Percentiles rank a stretch among this genome's conserved stretches.
Conservation (phyloP, 2,113 vertebrate species). For the Pantherophis guttatus region DNA sequence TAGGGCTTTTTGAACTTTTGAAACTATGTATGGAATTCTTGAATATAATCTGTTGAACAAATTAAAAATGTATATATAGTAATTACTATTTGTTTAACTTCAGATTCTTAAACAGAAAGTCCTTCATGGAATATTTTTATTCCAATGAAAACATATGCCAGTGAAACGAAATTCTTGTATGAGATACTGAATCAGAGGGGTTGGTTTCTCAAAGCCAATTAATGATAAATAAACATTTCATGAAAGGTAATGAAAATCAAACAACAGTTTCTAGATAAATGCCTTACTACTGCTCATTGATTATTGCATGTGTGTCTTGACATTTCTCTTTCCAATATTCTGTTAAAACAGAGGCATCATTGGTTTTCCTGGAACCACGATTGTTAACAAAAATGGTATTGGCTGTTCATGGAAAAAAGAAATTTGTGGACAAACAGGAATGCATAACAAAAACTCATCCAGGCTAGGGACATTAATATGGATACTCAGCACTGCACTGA, state of each 20-base stretch:
- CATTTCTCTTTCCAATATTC: constrained; percentile 1
- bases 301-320: constrained; percentile 8
- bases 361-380: constrained; percentile 6
- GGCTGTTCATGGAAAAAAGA: neutral
- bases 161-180: neutral
- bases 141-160: neutral
- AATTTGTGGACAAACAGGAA: neutral
- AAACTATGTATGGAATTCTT: neutral
- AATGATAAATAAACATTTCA: neutral
- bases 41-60: neutral
- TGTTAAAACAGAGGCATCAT: neutral
- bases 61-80: neutral
- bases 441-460: neutral
- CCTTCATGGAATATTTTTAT: neutral
- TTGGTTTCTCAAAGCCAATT: neutral
- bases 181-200: neutral
- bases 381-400: neutral
- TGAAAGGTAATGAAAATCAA: neutral
- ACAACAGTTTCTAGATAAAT: neutral
- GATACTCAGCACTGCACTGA: neutral
- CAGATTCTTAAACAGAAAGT: neutral
- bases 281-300: neutral
- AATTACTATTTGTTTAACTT: neutral
- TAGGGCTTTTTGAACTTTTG: neutral
- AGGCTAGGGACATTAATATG: neutral